These are phyloP conservation scores for Yponomeuta sedellus DNA, from an alignment of 2,888 invertebrate genomes.

Conservation along the genomic window DNA sequence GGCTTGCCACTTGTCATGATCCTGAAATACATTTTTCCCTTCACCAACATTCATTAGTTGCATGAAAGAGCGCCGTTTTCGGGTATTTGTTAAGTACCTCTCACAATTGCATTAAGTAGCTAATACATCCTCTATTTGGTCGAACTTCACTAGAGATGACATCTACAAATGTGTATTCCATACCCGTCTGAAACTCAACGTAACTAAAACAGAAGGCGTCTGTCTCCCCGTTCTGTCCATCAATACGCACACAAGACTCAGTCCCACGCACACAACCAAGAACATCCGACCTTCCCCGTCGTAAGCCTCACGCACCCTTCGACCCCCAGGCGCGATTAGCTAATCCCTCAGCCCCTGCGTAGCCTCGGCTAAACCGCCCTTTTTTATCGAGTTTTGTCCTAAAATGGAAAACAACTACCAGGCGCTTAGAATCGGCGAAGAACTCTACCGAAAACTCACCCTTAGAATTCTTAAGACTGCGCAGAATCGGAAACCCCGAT, in stretches of 20 bases:
- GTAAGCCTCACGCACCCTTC: constrained; percentile 44
- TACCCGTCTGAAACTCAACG: too few relatives aligned
- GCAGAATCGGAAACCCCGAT: constrained; percentile 58
- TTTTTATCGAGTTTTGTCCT: constrained; percentile 76
- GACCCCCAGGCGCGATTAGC: constrained; percentile 39
- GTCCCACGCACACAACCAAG: background rate
- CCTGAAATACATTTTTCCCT: too few relatives aligned
- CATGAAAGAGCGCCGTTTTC: too few relatives aligned
- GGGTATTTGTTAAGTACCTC: too few relatives aligned
- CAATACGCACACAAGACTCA: constrained; percentile 6
- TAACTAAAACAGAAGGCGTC: background rate
- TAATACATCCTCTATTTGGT: too few relatives aligned
- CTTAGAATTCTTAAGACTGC: constrained; percentile 63
- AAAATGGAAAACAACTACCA: constrained; percentile 76
- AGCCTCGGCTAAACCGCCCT: constrained; percentile 51
- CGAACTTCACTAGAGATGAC: too few relatives aligned
- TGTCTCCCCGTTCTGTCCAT: background rate
- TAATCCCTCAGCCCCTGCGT: constrained; percentile 30
- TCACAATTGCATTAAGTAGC: too few relatives aligned
- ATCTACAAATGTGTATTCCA: too few relatives aligned
- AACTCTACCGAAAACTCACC: constrained; percentile 46
- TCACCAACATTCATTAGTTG: too few relatives aligned
- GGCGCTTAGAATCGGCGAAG: constrained; percentile 54
- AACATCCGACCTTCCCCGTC: background rate
- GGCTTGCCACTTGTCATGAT: too few relatives aligned